A percentile compares a stretch with the other conserved stretches of the same genome.
Evolutionary conservation across 1,140 invertebrate species (phyloP).

Genomic region (Lordiphosa collinella): DNA sequence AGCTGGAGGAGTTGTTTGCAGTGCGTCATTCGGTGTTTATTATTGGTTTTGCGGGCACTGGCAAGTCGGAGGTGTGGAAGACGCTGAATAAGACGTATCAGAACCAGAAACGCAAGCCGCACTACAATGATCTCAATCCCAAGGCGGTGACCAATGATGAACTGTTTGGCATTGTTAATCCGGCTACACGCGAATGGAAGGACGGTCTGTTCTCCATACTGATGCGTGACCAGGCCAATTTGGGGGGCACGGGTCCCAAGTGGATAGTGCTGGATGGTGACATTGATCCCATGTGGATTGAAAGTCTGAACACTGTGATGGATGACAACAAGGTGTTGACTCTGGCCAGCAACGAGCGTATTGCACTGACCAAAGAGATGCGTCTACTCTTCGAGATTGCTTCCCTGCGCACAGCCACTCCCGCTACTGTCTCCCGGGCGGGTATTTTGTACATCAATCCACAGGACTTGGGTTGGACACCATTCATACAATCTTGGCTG

Average conservation of each 20-base stretch:
- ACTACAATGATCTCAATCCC: constrained; percentile 94
- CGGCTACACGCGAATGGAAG: constrained; percentile 96
- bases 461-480: constrained; percentile 92
- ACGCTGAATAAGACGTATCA: constrained; percentile 90
- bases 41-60: constrained; percentile 94
- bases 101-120: constrained; percentile 88
- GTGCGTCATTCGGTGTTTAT: constrained; percentile 97
- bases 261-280: constrained; percentile 98
- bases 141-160: constrained; percentile 98
- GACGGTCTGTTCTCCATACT: constrained; percentile 95
- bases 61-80: constrained; percentile 96
- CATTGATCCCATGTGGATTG: constrained; percentile 98
- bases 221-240: constrained; percentile 95
- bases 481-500: constrained; percentile 93
- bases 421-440: constrained; percentile 95
- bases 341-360: constrained; percentile 95
- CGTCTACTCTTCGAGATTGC: constrained; percentile 95
- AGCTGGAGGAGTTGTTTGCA: constrained; percentile 94
- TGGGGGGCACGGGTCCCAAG: constrained; percentile 88
- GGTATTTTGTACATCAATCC: constrained; percentile 91
- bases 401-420: constrained; percentile 93
- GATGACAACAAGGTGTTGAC: constrained; percentile 94
- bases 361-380: constrained; percentile 94
- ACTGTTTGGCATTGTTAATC: constrained; percentile 96
- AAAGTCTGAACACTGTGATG: constrained; percentile 93